Conservation (phyloP, 2,113 vertebrate species). For the Hystrix cristata region DNA sequence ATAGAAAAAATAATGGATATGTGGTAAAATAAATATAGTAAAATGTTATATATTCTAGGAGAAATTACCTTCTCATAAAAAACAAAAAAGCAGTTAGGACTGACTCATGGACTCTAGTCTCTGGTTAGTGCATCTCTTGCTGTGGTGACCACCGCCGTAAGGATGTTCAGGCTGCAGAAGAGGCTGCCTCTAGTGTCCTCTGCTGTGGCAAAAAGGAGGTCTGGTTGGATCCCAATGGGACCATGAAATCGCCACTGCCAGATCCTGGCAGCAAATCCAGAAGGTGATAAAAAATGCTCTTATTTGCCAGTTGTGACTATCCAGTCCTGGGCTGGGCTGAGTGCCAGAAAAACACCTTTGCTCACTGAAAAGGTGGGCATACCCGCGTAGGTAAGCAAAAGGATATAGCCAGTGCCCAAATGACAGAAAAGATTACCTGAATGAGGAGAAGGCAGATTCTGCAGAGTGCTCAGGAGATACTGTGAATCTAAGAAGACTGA, state of each 20-base stretch:
- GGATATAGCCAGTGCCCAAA: neutral
- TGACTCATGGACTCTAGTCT: neutral
- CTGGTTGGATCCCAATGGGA: neutral
- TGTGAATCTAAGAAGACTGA: neutral
- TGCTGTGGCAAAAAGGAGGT: neutral
- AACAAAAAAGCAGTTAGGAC: neutral
- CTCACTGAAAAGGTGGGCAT: neutral
- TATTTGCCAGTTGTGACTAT: neutral
- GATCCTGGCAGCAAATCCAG: neutral
- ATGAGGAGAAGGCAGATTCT: neutral
- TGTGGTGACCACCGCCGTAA: neutral
- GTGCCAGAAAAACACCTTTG: neutral
- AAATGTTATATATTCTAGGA: neutral
- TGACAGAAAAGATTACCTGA: neutral
- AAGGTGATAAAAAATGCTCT: neutral
- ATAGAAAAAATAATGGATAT: neutral
- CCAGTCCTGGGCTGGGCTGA: neutral
- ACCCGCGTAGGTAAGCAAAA: neutral
- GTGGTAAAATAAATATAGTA: neutral
- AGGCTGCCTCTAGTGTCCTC: neutral
- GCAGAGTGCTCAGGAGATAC: neutral
- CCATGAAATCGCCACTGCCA: neutral
- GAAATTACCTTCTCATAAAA: neutral
- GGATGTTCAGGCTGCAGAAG: neutral
- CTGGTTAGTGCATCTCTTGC: neutral